These are phyloP conservation scores for Heteromurus nitidus DNA, from an alignment of 2,888 invertebrate genomes.

Conservation along the genomic window DNA sequence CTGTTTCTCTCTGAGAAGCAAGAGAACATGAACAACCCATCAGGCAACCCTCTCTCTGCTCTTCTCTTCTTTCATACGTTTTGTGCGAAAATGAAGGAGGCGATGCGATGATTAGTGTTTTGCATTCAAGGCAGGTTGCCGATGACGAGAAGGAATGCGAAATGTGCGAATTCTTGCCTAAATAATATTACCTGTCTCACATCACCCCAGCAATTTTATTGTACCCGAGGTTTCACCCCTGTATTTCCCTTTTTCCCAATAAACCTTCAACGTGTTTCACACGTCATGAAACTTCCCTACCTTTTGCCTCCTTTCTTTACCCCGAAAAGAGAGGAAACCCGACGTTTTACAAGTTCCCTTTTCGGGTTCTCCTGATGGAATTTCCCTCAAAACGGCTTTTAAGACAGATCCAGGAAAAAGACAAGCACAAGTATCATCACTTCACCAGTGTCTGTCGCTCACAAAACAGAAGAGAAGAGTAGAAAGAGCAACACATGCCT, in stretches of 20 bases:
- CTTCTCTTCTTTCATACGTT: conserved; percentile 27
- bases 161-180: conserved; percentile 2
- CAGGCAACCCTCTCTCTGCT: conserved; percentile 45
- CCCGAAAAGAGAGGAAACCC: too few species aligned
- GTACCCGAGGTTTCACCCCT: not conserved
- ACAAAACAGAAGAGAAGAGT: not conserved
- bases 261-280: too few species aligned
- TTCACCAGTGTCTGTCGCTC: not conserved
- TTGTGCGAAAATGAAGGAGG: conserved; percentile 1
- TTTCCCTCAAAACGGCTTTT: not conserved
- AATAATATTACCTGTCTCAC: conserved; percentile 49
- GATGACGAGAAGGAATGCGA: conserved; percentile 25
- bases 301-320: too few species aligned
- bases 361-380: too few species aligned
- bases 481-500: not conserved
- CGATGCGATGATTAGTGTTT: conserved; percentile 47
- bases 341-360: too few species aligned
- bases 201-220: conserved; percentile 22
- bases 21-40: conserved; percentile 33
- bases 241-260: too few species aligned
- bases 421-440: conserved; percentile 34
- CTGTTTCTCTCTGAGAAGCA: conserved; percentile 27
- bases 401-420: not conserved
- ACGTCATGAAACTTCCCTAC: too few species aligned
- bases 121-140: conserved; percentile 56